phyloP scores from a whole-genome alignment of 2,888 invertebrate species.

The Polymixis flavicincta region DNA sequence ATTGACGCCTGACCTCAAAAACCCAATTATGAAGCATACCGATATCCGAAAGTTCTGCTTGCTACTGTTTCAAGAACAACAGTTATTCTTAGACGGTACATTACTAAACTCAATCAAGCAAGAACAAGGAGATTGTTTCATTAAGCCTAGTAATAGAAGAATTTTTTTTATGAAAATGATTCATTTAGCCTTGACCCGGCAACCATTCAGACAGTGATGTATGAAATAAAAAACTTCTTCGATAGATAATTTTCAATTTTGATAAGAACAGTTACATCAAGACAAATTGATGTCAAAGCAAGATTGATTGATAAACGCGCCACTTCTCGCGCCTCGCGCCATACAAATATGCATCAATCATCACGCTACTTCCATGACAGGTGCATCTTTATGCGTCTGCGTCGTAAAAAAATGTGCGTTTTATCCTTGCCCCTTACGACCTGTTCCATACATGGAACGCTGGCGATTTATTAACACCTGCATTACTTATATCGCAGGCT shows the following conservation, averaged over 20 bases:
- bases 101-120: constrained; percentile 25
- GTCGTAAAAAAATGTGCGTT: constrained; percentile 32
- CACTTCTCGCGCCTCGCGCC: background rate
- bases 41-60: constrained; percentile 5
- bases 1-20: constrained; percentile 21
- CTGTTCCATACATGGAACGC: background rate
- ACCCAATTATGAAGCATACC: background rate
- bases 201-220: background rate
- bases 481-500: background rate
- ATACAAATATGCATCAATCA: constrained; percentile 34
- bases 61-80: constrained; percentile 22
- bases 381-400: constrained; percentile 24
- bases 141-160: background rate
- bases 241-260: background rate
- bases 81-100: constrained; percentile 5
- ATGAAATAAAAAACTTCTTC: background rate
- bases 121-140: constrained; percentile 16
- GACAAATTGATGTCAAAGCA: constrained; percentile 14
- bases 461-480: constrained; percentile 9
- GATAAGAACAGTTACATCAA: background rate
- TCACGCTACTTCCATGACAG: constrained; percentile 33
- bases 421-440: constrained; percentile 4
- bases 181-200: background rate
- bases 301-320: constrained; percentile 18
- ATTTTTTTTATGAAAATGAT: background rate